phyloP scores from a whole-genome alignment of 2,888 invertebrate genomes.

The Eumacrocentrus americanus region DNA sequence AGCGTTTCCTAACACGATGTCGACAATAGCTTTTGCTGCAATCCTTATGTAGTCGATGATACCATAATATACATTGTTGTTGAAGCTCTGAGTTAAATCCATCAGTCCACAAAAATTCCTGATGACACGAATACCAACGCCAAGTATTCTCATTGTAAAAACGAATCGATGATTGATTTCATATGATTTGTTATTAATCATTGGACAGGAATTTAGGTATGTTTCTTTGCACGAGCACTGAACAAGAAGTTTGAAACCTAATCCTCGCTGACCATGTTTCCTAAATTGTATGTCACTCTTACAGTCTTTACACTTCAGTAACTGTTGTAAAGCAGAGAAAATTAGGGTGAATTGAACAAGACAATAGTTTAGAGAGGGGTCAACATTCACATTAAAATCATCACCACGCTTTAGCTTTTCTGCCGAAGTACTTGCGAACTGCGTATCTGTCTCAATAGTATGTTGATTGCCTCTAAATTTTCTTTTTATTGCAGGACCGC shows the following conservation, averaged over 20 bases:
- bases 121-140: slow-evolving; percentile 38
- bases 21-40: slow-evolving; percentile 25
- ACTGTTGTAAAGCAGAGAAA: slow-evolving; percentile 30
- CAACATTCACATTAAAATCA: slow-evolving; percentile 24
- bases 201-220: slow-evolving; percentile 38
- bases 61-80: slow-evolving; percentile 21
- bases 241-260: slow-evolving; percentile 40
- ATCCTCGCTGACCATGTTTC: slow-evolving; percentile 34
- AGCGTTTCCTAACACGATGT: slow-evolving; percentile 26
- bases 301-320: slow-evolving; percentile 34
- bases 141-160: slow-evolving; percentile 41
- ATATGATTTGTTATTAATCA: too few species aligned
- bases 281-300: slow-evolving; percentile 35
- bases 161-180: slow-evolving; percentile 36
- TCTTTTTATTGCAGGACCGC: neutral
- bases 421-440: slow-evolving; percentile 28
- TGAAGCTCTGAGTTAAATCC: slow-evolving; percentile 24
- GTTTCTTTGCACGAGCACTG: slow-evolving; percentile 32
- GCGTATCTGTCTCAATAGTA: slow-evolving; percentile 23
- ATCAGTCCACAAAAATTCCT: slow-evolving; percentile 32
- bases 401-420: slow-evolving; percentile 24
- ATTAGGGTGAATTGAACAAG: slow-evolving; percentile 27
- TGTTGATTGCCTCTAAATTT: slow-evolving; percentile 21
- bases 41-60: slow-evolving; percentile 24
- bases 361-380: slow-evolving; percentile 21